Conservation (phyloP, 2,797 vertebrate genomes). For the Falco peregrinus region DNA sequence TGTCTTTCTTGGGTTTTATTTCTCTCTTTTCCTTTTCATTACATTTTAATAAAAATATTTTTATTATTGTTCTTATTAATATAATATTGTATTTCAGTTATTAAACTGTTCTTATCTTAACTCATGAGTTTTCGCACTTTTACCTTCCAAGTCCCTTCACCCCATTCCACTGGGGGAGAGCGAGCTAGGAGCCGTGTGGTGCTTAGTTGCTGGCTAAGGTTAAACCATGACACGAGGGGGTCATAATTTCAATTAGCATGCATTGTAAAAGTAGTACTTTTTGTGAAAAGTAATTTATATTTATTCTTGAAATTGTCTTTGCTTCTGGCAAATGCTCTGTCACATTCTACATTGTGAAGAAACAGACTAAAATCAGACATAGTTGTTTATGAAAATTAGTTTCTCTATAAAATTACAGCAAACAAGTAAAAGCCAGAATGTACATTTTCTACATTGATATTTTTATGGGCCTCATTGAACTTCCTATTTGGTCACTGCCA, state of each 20-base stretch:
- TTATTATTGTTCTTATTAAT: too few relatives aligned
- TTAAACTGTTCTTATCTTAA: too few relatives aligned
- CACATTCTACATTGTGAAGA: background rate
- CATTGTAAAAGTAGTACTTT: background rate
- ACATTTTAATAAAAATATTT: too few relatives aligned
- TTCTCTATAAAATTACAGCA: background rate
- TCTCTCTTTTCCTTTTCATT: background rate
- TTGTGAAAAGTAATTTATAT: background rate
- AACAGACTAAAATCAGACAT: background rate
- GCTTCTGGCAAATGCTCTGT: background rate
- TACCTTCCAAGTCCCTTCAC: too few relatives aligned
- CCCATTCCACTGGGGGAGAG: too few relatives aligned
- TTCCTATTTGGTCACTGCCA: background rate
- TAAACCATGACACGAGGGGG: too few relatives aligned
- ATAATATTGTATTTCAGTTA: too few relatives aligned
- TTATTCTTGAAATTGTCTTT: background rate
- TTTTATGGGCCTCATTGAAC: background rate
- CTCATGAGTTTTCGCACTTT: too few relatives aligned
- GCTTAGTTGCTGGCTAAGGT: too few relatives aligned
- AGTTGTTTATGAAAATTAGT: background rate
- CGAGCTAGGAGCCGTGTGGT: too few relatives aligned
- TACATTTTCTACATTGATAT: background rate
- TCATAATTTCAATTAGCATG: background rate
- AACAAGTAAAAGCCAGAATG: background rate
- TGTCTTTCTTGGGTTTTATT: background rate